Conservation (phyloP, 2,888 invertebrate genomes). For the Melinaea menophilus region DNA sequence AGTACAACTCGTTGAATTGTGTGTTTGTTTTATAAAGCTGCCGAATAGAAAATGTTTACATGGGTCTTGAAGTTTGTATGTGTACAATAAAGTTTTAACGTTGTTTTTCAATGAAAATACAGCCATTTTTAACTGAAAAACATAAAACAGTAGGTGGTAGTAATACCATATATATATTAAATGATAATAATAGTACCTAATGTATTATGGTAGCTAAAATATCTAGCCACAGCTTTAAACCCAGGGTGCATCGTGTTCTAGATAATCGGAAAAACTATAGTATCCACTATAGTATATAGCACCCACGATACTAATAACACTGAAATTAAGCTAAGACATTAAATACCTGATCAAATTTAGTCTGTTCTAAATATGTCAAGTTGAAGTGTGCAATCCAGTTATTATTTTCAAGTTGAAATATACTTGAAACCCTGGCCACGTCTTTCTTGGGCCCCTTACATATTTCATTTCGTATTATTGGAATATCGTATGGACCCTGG, state of each 20-base stretch:
- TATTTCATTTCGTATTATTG: background rate
- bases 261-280: too few species aligned
- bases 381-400: background rate
- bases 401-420: background rate
- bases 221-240: too few species aligned
- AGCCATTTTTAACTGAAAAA: background rate
- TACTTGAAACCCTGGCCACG: background rate
- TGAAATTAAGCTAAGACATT: background rate
- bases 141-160: background rate
- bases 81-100: background rate
- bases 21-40: background rate
- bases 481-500: background rate
- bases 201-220: background rate
- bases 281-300: too few species aligned
- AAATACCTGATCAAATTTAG: background rate
- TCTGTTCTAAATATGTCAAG: background rate
- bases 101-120: background rate
- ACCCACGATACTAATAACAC: too few species aligned
- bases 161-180: too few species aligned
- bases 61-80: background rate
- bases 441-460: background rate
- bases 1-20: background rate
- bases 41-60: slow-evolving; percentile 5
- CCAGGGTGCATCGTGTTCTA: too few species aligned
- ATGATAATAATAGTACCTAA: background rate